Base-by-base conservation (phyloP, 92 coral and sea anemone species). In the Heteractis magnifica region DNA sequence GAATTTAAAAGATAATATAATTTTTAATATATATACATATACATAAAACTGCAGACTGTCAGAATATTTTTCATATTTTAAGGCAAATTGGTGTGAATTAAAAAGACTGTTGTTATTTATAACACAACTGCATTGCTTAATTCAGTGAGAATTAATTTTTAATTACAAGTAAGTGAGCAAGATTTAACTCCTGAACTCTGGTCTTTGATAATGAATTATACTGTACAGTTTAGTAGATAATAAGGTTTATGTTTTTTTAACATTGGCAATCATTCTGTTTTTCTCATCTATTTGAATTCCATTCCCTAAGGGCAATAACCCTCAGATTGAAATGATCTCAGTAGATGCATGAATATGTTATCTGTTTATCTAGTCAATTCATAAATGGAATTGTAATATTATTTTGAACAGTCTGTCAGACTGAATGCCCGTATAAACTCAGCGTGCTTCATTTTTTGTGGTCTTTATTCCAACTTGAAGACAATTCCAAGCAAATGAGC, bases 331-430 rank as follows among this genome's bases (percentile, higher is more conserved):
- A 48, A 26, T 23, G 50, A 12, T 20, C 49, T 23, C 73, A 20
- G 23, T 26, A 68, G 20, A 68, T 20, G 23, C 73, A 68, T 34
- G 44, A 34, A 21, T 10, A 68, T 68, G 44, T 68, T 68, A 68
- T 68, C 73, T 6, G 44, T 68, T 20, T 19, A 68, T 68, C 73
- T 6, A 6, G 6, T 21, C 73, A 26, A 68, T 68, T 68, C 73
- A 68, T 68, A 68, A 19, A 68, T 68, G 73, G 73, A 68, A 68
- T 68, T 68, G 8, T 23, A 68, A 68, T 68, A 68, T 9, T n/a
- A 68, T 68, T 6, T 21, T 68, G 23, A 18, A 13, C 11, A 8
- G 14, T 62, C 49, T 68, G 73, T 21, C 49, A 7, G 1, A 68
- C 49, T 23, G 73, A 26, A 68, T 2, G 4, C 16, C 73, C 20